Evolutionary conservation across 2,797 vertebrate genomes (phyloP), one percentile per base, ranked within the genome.

Genomic region (Mormyrus proboscirostris): DNA sequence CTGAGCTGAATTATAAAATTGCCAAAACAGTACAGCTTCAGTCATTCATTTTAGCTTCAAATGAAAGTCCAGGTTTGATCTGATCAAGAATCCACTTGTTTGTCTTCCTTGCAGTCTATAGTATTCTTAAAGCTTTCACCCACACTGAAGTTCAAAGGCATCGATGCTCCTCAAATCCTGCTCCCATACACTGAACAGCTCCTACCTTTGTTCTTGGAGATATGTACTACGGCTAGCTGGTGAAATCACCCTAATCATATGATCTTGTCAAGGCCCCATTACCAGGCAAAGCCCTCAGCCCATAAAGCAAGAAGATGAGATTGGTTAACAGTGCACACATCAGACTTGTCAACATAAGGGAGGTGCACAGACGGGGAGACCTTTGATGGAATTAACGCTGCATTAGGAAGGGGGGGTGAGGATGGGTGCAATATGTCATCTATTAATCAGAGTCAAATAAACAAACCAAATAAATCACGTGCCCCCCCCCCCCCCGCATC

Each of bases 221-320:
- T 38, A 73, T 9, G 76, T 47, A 19, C 38, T 47, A 47, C 41
- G 0, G 38, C 76, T 82, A 47, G 19, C 38, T 82, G 76, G 76
- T 82, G 16, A 47, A 14, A 47, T 47, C 41, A 82, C 47, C 38
- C 41, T 82, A 82, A n/a, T 82, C 38, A 47, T 22, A 22, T 82
- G 38, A 82, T 82, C 76, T 47, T 82, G 41, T 44, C 29, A 44
- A 47, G 76, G 7, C 41, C 41, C 76, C 76, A 16, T 82, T 82
- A 44, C 38, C 76, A 82, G 90, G 86, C 90, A 59, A 86, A 88
- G 19, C 86, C 88, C 89, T 51, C 83, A 89, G 87, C 38, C 38
- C 38, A 82, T 47, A 82, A 47, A 47, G 76, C 41, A 4, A n/a
- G 41, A 82, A 82, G 41, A 82, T 82, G 76, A 44, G 38, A 82